These are phyloP conservation scores for Xyrauchen texanus DNA, from an alignment of 2,113 vertebrate species.

Conservation along the genomic window DNA sequence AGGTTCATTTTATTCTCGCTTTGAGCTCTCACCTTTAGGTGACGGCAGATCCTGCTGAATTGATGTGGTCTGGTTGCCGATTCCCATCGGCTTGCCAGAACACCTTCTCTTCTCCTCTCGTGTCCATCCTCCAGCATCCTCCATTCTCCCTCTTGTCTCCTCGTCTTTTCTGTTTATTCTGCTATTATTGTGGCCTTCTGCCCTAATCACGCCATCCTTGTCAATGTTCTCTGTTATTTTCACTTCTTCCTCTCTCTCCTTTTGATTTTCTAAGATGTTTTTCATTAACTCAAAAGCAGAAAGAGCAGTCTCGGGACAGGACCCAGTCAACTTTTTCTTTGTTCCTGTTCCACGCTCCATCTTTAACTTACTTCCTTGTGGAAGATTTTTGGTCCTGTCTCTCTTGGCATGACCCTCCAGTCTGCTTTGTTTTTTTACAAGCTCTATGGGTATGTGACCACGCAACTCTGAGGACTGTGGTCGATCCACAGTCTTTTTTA, in stretches of 20 bases:
- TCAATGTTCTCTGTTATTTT: not conserved
- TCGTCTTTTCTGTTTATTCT: too few species aligned
- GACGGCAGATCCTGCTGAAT: too few species aligned
- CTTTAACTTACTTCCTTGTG: not conserved
- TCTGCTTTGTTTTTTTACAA: not conserved
- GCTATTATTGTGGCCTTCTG: not conserved
- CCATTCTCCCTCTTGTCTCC: too few species aligned
- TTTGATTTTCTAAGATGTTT: constrained; percentile 25
- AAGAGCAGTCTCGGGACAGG: not conserved
- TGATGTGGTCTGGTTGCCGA: too few species aligned
- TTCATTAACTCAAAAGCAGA: constrained; percentile 42
- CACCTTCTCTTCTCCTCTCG: too few species aligned
- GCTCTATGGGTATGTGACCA: not conserved
- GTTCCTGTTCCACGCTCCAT: not conserved
- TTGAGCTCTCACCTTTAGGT: too few species aligned
- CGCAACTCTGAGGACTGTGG: not conserved
- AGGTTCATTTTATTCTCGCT: too few species aligned
- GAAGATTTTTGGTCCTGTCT: not conserved
- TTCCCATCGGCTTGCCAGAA: too few species aligned
- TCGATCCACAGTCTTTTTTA: not conserved
- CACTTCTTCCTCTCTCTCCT: not conserved
- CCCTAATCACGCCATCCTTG: not conserved
- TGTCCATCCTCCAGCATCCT: too few species aligned
- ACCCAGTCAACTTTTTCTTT: not conserved
- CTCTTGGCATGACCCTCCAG: not conserved